These are phyloP conservation scores for Dicrurus megarhynchus DNA, from an alignment of 2,113 vertebrate genomes.

Conservation along the genomic window DNA sequence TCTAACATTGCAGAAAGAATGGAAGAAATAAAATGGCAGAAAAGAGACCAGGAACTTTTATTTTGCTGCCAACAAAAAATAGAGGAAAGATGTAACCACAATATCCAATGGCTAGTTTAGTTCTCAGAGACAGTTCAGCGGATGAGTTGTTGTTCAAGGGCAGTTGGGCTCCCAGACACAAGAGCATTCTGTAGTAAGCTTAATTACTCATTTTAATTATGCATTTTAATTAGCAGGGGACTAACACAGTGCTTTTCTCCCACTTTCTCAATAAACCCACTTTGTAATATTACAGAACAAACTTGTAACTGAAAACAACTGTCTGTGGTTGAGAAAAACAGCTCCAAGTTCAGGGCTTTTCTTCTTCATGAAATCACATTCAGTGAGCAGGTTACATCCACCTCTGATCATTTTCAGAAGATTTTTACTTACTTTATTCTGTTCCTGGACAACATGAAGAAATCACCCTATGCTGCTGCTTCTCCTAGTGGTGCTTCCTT, in stretches of 20 bases:
- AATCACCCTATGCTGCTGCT: not conserved
- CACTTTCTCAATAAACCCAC: slow-evolving; percentile 43
- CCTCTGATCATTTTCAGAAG: not conserved
- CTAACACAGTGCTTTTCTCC: slow-evolving; percentile 48
- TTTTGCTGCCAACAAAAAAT: slow-evolving; percentile 2
- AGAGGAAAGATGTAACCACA: slow-evolving; percentile 42
- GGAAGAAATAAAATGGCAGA: slow-evolving; percentile 3
- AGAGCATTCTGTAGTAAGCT: slow-evolving; percentile 50
- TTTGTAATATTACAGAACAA: slow-evolving; percentile 26
- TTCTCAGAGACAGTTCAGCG: slow-evolving; percentile 47
- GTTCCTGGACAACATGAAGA: not conserved
- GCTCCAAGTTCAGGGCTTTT: not conserved
- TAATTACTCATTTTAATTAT: slow-evolving; percentile 64
- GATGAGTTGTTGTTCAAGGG: slow-evolving; percentile 29
- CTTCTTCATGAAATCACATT: not conserved
- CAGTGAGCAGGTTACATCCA: not conserved
- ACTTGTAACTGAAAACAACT: slow-evolving; percentile 37
- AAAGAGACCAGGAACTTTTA: slow-evolving; percentile 10
- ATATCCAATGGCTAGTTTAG: slow-evolving; percentile 19
- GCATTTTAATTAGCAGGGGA: slow-evolving; percentile 49
- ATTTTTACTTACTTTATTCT: not conserved
- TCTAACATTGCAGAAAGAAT: slow-evolving; percentile 24
- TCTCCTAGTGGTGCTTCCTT: not conserved
- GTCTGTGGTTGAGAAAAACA: not conserved
- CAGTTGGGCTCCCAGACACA: slow-evolving; percentile 46